Conservation (phyloP, 2,797 vertebrate species). For the Brachyalestes nurse region DNA sequence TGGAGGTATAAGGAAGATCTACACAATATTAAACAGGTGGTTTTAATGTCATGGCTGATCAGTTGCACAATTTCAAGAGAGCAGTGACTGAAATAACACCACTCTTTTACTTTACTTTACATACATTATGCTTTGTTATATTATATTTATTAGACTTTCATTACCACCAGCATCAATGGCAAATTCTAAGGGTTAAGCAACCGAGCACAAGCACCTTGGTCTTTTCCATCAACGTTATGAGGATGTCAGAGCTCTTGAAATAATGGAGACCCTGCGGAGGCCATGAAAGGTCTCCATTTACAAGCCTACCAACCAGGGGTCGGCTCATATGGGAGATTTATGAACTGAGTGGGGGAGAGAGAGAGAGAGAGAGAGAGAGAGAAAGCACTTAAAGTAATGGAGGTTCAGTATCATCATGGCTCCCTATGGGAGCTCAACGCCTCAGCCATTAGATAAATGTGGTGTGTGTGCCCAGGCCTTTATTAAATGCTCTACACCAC, state of each 20-base stretch:
- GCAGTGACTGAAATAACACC: no score
- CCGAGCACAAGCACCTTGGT: neutral
- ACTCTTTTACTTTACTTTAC: no score
- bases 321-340: constrained; percentile 45
- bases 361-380: no score
- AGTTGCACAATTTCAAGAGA: no score
- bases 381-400: constrained; percentile 34
- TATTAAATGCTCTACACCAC: constrained; percentile 48
- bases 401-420: constrained; percentile 42
- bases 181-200: neutral
- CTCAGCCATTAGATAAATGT: constrained; percentile 41
- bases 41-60: no score
- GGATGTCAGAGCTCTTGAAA: neutral
- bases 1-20: no score
- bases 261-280: neutral
- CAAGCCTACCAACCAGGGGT: constrained; percentile 25
- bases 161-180: neutral
- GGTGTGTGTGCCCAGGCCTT: constrained; percentile 20
- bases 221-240: neutral
- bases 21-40: no score
- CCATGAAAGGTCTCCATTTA: neutral
- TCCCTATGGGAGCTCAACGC: constrained; percentile 30
- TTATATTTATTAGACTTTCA: neutral
- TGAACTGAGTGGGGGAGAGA: neutral
- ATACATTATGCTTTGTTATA: no score